Percentiles rank a stretch among this genome's conserved stretches.
These are phyloP conservation scores for Poecilia wingei DNA, from an alignment of 2,797 vertebrate species.

Conservation along the genomic window DNA sequence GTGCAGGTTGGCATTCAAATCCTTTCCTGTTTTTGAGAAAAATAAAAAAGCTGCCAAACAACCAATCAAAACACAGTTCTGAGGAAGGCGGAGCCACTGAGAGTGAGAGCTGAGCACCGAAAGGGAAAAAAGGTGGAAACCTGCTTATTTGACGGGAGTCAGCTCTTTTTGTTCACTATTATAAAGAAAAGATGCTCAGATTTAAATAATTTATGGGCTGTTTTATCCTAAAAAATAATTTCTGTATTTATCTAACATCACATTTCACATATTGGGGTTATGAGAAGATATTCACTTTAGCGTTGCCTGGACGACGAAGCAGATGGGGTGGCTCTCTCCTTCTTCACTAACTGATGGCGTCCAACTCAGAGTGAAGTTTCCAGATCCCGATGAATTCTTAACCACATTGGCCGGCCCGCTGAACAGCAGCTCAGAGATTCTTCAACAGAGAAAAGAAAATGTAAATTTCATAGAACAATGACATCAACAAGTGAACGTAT, in stretches of 20 bases:
- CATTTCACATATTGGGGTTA: background rate
- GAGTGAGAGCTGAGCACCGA: too few relatives aligned
- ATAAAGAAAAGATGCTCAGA: background rate
- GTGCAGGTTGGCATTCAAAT: too few relatives aligned
- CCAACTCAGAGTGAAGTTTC: conserved; percentile 30
- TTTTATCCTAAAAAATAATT: background rate
- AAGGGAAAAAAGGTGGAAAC: too few relatives aligned
- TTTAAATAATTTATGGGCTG: background rate
- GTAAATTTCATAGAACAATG: background rate
- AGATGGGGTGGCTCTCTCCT: conserved; percentile 36
- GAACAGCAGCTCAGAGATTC: conserved; percentile 39
- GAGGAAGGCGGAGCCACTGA: too few relatives aligned
- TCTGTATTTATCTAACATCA: background rate
- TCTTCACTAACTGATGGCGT: background rate
- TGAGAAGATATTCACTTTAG: conserved; percentile 15
- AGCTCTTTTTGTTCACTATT: too few relatives aligned
- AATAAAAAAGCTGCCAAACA: too few relatives aligned
- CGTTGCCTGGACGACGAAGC: conserved; percentile 36
- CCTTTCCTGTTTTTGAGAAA: too few relatives aligned
- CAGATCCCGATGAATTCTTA: background rate
- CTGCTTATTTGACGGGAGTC: too few relatives aligned
- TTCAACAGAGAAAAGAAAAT: background rate
- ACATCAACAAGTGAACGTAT: background rate
- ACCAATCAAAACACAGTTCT: too few relatives aligned
- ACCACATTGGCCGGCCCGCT: conserved; percentile 14